These are phyloP conservation scores for Danio aesculapii DNA, from an alignment of 2,797 vertebrate genomes.

Conservation along the genomic window DNA sequence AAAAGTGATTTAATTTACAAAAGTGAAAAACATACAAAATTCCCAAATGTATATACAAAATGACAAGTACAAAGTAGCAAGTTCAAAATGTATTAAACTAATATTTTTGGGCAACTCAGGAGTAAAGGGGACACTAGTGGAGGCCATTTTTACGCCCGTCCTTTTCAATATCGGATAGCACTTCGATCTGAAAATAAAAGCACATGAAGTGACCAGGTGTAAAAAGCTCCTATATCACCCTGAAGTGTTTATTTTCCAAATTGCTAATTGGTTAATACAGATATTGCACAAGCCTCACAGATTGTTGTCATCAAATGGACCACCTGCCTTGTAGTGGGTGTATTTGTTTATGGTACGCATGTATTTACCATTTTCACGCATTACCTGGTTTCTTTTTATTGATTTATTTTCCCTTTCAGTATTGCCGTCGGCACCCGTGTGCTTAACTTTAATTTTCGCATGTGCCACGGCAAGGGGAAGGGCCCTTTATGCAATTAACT, in stretches of 20 bases:
- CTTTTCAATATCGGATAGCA: too few species aligned
- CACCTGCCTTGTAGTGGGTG: background rate
- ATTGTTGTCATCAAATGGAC: background rate
- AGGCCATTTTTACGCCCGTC: too few species aligned
- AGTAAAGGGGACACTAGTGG: too few species aligned
- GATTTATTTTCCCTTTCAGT: background rate
- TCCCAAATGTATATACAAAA: too few species aligned
- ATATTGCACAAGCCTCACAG: background rate
- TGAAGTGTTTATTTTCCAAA: background rate
- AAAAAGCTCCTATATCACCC: background rate
- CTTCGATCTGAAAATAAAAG: too few species aligned
- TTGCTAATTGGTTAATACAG: background rate
- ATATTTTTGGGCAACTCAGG: too few species aligned
- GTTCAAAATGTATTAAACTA: too few species aligned
- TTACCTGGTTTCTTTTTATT: background rate
- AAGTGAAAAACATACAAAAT: too few species aligned
- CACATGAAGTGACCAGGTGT: too few species aligned
- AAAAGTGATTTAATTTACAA: too few species aligned
- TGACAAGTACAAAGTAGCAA: too few species aligned
- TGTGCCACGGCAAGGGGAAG: constrained; percentile 41
- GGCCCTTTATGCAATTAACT: constrained; percentile 51
- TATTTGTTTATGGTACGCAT: background rate
- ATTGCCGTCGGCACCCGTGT: background rate
- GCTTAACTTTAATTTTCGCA: constrained; percentile 40
- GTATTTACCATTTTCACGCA: background rate